Base-by-base conservation (phyloP, 2,797 vertebrate genomes). In the Uromys caudimaculatus region DNA sequence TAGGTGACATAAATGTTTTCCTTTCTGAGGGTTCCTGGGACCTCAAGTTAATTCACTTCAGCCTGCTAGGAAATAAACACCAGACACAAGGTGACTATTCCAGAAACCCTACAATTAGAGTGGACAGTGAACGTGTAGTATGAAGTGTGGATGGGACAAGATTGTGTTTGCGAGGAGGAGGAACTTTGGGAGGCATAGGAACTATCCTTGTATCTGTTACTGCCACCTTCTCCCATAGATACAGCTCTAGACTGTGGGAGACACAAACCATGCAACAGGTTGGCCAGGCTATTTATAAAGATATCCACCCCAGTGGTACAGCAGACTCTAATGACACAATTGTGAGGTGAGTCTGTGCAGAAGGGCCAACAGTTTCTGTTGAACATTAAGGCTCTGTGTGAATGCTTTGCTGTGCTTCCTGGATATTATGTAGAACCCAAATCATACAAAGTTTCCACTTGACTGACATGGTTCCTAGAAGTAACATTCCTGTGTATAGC, bases 101-200 rank as follows among this genome's bases (percentile, higher is more conserved):
- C 2, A 83, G 62, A 82, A 83, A 44, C 24, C 8, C 60, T 12
- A 50, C 14, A 13, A 7, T 29, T 35, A 32, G 41, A 44, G 64
- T 1, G 0, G 2, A 4, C 10, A 1, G 60, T 38, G 38, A 79
- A 13, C 4, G 5, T 32, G 52, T 27, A 27, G 9, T 0, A 1
- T 17, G 29, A n/a, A 7, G 21, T 76, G 8, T 1, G 9, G 11
- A 0, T 24, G 41, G 69, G 50, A n/a, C 4, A 23, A 23, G 4
- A 4, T 12, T 88, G 64, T 24, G 21, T 47, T 32, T 50, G 69
- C 1, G n/a, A n/a, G n/a, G 13, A n/a, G 78, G 58, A 52, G 21
- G 13, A 76, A 21, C 21, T 41, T 24, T 19, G n/a, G 47, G 27
- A 16, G 29, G 27, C 16, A 38, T 3, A 29, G 62, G 76, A 69